Evolutionary conservation across 2,888 invertebrate genomes (phyloP), one percentile per base, ranked within the genome.

Genomic region (Mythimna albipuncta): DNA sequence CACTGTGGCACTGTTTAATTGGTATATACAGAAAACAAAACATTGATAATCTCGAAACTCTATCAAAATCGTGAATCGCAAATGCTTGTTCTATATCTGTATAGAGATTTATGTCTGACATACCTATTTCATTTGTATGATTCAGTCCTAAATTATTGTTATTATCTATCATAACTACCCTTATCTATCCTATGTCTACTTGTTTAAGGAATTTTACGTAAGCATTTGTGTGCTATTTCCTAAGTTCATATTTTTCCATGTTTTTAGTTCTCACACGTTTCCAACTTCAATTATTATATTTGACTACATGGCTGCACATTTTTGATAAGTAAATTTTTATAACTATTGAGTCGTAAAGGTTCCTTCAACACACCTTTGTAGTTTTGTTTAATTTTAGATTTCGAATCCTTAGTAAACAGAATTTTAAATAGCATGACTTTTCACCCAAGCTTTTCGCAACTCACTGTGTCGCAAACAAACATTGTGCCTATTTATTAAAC

Each of bases 41-140:
- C n/a, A 26, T 59, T 19, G 19, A 77, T 47, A 61, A 68, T 54
- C 21, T 69, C n/a, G 47, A 54, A 19, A 21, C 7, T 6, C 2
- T 69, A 74, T 74, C 74, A 69, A 77, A 38, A 41, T 74, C 74
- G 59, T 77, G 77, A 77, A 77, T 77, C 77, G 19, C 26, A 11
- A 47, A 38, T 1, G 52, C n/a, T 61, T 38, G 54, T 69, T 32
- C 38, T 77, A 74, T 77, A 69, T 77, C 47, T 61, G 38, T 61
- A 19, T 19, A 5, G 10, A 61, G 54, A 77, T 74, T 74, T 69
- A 74, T 69, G 10, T 54, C 11, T 32, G 13, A 2, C 44, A 21
- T 59, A 59, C 2, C 3, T 38, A 47, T 35, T 26, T 52, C 9
- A 26, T 16, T 61, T 69, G 59, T 47, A 32, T 77, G 21, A 38